Conservation (phyloP, 1,140 invertebrate genomes). For the Laupala kohalensis region DNA sequence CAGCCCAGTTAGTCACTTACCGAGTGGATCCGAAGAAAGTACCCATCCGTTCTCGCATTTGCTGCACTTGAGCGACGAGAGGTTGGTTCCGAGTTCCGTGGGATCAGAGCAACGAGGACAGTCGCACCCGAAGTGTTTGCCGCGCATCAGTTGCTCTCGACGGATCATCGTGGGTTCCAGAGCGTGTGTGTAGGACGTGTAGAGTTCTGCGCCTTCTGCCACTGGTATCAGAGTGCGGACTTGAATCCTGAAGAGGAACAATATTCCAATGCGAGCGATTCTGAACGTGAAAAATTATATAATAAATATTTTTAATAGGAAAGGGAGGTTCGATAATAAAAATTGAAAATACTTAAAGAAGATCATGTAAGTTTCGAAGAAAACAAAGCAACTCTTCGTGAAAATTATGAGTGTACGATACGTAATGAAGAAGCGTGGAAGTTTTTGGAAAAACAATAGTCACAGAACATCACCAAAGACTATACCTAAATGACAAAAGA, state of each 20-base stretch:
- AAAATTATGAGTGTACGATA: too few relatives aligned
- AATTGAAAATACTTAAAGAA: too few relatives aligned
- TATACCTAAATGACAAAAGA: too few relatives aligned
- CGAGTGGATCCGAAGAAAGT: constrained; percentile 20
- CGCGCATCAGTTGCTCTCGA: constrained; percentile 21
- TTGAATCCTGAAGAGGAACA: constrained; percentile 1
- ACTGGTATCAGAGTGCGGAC: constrained; percentile 20
- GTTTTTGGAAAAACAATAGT: too few relatives aligned
- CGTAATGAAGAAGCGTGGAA: too few relatives aligned
- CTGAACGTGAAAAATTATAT: too few relatives aligned
- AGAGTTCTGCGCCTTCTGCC: constrained; percentile 23
- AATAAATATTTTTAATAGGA: too few relatives aligned
- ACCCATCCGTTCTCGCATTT: constrained; percentile 17
- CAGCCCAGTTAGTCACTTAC: too few relatives aligned
- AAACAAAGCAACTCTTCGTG: too few relatives aligned
- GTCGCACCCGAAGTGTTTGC: constrained; percentile 23
- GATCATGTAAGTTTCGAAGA: too few relatives aligned
- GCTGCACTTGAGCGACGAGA: constrained; percentile 19
- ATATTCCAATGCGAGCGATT: not conserved
- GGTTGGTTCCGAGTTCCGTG: constrained; percentile 22
- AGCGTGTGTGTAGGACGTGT: constrained; percentile 23
- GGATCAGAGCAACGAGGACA: constrained; percentile 21
- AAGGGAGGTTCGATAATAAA: too few relatives aligned
- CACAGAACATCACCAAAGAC: too few relatives aligned
- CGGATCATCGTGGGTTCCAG: constrained; percentile 23